phyloP scores from a whole-genome alignment of 2,888 invertebrate genomes.

The Coleophora deauratella region DNA sequence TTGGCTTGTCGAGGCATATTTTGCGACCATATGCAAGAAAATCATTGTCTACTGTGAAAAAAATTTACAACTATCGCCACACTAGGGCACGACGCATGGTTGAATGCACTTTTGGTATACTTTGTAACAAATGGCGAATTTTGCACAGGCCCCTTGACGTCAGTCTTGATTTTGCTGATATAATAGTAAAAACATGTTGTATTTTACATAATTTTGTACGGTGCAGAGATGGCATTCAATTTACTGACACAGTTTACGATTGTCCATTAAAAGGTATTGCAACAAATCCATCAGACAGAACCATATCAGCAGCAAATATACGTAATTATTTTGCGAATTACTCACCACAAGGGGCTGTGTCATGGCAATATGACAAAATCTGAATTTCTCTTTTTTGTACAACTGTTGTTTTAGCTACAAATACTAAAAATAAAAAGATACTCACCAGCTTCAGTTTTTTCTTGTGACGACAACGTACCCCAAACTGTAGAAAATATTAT shows the following conservation, averaged over 20 bases:
- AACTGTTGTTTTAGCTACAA: conserved; percentile 1
- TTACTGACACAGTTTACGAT: conserved; percentile 2
- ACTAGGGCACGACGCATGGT: conserved; percentile 12
- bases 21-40: conserved; percentile 10
- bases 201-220: conserved; percentile 4
- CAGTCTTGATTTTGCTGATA: conserved; percentile 13
- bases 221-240: conserved; percentile 5
- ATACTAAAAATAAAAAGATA: too few species aligned
- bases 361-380: conserved; percentile 3
- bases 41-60: conserved; percentile 3
- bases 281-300: conserved; percentile 1
- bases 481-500: conserved; percentile 3
- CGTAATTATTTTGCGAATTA: conserved; percentile 2
- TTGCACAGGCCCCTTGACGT: conserved; percentile 12
- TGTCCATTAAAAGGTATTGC: conserved; percentile 2
- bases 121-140: conserved; percentile 12
- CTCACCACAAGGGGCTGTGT: conserved; percentile 1
- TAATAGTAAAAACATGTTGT: conserved; percentile 4
- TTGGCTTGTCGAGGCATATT: conserved; percentile 8
- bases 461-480: conserved; percentile 2
- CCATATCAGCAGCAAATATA: conserved; percentile 4
- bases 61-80: conserved; percentile 12
- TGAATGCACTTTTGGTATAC: conserved; percentile 13
- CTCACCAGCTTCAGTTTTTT: conserved; percentile 4
- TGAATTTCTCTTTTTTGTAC: conserved; percentile 2